These are phyloP conservation scores for Lacanobia wlatinum DNA, from an alignment of 2,888 invertebrate genomes.

Conservation along the genomic window DNA sequence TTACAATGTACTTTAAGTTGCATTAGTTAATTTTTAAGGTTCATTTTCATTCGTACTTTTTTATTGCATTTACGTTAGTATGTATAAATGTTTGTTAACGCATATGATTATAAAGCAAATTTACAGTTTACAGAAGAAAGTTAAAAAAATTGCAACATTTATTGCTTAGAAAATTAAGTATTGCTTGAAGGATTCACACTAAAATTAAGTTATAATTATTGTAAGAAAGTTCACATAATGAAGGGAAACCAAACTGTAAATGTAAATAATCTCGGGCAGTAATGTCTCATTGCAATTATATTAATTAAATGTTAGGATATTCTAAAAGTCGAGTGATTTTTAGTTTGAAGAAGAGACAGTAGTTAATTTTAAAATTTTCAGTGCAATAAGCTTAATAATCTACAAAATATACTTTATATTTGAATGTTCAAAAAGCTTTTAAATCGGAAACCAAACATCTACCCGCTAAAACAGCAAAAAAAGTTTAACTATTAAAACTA, in stretches of 20 bases:
- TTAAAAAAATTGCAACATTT: constrained; percentile 1
- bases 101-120: constrained; percentile 20
- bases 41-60: constrained; percentile 45
- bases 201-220: not conserved
- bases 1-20: constrained; percentile 62
- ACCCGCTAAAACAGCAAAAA: constrained; percentile 46
- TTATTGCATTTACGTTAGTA: constrained; percentile 16
- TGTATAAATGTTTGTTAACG: constrained; percentile 24
- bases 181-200: constrained; percentile 5
- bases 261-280: constrained; percentile 61
- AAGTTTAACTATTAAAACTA: constrained; percentile 42
- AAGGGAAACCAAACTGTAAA: constrained; percentile 67
- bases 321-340: constrained; percentile 39
- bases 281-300: constrained; percentile 65
- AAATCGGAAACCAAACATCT: constrained; percentile 18
- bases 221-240: constrained; percentile 65
- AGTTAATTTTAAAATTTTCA: constrained; percentile 8
- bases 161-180: constrained; percentile 14
- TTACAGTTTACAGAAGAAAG: not conserved
- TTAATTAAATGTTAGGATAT: constrained; percentile 41
- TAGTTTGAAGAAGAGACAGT: constrained; percentile 42
- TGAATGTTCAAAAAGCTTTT: constrained; percentile 22
- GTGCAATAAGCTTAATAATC: constrained; percentile 20
- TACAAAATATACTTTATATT: constrained; percentile 16
- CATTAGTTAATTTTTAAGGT: constrained; percentile 34